These are phyloP conservation scores for Heteromyza rotundicornis DNA, from an alignment of 2,888 invertebrate species.

Conservation along the genomic window DNA sequence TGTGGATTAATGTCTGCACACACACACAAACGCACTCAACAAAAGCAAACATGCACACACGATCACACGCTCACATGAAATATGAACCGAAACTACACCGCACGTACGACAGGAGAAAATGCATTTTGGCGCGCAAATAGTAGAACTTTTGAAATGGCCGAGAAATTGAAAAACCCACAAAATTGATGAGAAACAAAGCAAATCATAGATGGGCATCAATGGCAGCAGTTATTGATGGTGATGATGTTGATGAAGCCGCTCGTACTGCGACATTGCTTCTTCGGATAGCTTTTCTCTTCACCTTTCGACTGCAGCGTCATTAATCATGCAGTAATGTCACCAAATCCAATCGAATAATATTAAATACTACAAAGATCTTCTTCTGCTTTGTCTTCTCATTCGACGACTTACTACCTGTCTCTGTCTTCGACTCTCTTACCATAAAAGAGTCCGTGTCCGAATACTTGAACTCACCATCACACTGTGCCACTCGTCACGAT, in stretches of 20 bases:
- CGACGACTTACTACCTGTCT: too few relatives aligned
- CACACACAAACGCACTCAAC: too few relatives aligned
- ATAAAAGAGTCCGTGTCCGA: too few relatives aligned
- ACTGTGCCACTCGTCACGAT: conserved; percentile 89
- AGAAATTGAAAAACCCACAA: background rate
- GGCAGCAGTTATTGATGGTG: conserved; percentile 23
- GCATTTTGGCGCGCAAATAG: conserved; percentile 2
- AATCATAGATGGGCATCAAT: conserved; percentile 13
- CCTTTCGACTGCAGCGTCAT: background rate
- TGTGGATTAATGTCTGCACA: conserved; percentile 15
- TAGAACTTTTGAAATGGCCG: background rate
- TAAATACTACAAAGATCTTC: too few relatives aligned
- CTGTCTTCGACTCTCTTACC: too few relatives aligned
- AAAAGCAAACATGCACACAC: too few relatives aligned
- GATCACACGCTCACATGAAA: background rate
- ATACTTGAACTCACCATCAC: conserved; percentile 71
- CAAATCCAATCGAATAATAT: too few relatives aligned
- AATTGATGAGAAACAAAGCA: conserved; percentile 4
- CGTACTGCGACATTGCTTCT: too few relatives aligned
- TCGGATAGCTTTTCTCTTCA: conserved; percentile 5
- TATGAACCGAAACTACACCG: background rate
- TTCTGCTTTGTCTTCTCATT: too few relatives aligned
- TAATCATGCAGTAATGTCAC: background rate
- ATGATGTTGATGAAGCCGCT: conserved; percentile 10
- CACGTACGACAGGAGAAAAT: background rate